phyloP scores from a whole-genome alignment of 2,888 invertebrate species.

The Perithous albicinctus region DNA sequence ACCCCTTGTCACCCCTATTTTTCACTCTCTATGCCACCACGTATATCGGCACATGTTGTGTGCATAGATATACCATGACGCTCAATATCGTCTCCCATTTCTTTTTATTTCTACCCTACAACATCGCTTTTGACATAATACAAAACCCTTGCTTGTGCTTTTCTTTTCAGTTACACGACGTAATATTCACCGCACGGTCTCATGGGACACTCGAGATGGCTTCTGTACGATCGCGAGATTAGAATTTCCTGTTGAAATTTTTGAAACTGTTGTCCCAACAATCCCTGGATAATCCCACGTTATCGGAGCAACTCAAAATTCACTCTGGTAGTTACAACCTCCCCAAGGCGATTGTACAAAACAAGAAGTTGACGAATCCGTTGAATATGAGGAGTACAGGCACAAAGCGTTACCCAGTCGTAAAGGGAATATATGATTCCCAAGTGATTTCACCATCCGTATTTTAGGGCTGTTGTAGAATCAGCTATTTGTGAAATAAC shows the following conservation, averaged over 20 bases:
- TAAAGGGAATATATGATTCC: neutral
- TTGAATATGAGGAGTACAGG: neutral
- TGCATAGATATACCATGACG: neutral
- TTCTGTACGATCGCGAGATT: neutral
- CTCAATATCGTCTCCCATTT: constrained; percentile 5
- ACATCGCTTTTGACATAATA: constrained; percentile 14
- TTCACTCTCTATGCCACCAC: neutral
- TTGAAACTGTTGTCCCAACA: neutral
- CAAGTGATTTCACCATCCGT: neutral
- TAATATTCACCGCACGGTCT: neutral
- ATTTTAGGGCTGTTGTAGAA: neutral
- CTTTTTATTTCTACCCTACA: constrained; percentile 14
- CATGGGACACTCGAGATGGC: neutral
- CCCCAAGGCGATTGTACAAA: neutral
- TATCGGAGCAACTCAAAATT: too few relatives aligned
- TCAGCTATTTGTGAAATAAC: neutral
- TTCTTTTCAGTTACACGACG: neutral
- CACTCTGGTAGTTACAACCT: too few relatives aligned
- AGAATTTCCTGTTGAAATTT: neutral
- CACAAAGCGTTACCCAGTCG: neutral
- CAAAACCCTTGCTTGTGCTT: constrained; percentile 2
- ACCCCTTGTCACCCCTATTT: constrained; percentile 15
- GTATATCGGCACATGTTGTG: neutral
- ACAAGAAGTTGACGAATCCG: neutral
- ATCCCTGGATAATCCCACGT: too few relatives aligned